phyloP scores from a whole-genome alignment of 2,888 invertebrate species.

The Philhelius pedissequus region DNA sequence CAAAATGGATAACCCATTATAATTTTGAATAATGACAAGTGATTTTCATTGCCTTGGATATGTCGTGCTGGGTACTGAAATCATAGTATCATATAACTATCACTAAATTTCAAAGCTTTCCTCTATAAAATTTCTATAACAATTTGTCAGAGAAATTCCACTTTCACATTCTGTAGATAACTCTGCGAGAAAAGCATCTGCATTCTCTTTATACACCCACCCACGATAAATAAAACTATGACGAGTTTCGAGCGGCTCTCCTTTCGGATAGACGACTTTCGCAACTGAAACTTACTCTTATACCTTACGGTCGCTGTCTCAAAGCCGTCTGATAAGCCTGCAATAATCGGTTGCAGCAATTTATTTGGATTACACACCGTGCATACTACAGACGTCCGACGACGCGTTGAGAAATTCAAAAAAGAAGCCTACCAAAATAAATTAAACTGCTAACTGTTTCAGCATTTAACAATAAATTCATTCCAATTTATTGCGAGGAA shows the following conservation, averaged over 20 bases:
- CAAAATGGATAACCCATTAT: too few species aligned
- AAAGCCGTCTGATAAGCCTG: not conserved
- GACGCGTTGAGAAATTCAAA: not conserved
- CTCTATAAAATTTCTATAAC: not conserved
- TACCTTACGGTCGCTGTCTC: not conserved
- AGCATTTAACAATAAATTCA: slow-evolving; percentile 62
- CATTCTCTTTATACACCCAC: not conserved
- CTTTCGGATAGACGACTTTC: not conserved
- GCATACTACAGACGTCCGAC: too few species aligned
- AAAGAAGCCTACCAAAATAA: slow-evolving; percentile 17
- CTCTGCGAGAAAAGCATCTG: not conserved
- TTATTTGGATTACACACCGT: slow-evolving; percentile 45
- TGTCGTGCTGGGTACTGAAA: too few species aligned
- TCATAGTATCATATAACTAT: too few species aligned
- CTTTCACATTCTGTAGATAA: not conserved
- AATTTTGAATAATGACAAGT: not conserved
- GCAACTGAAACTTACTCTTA: not conserved
- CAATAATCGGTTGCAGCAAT: slow-evolving; percentile 47
- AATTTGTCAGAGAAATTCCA: not conserved
- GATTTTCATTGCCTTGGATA: not conserved
- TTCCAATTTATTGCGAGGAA: slow-evolving; percentile 58
- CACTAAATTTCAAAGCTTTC: not conserved
- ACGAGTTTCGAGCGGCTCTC: too few species aligned
- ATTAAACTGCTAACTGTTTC: slow-evolving; percentile 56
- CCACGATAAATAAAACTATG: not conserved